Percentiles rank a stretch among this genome's conserved stretches.
Conservation (phyloP, 2,113 vertebrate species). For the Campylomormyrus tamandua region DNA sequence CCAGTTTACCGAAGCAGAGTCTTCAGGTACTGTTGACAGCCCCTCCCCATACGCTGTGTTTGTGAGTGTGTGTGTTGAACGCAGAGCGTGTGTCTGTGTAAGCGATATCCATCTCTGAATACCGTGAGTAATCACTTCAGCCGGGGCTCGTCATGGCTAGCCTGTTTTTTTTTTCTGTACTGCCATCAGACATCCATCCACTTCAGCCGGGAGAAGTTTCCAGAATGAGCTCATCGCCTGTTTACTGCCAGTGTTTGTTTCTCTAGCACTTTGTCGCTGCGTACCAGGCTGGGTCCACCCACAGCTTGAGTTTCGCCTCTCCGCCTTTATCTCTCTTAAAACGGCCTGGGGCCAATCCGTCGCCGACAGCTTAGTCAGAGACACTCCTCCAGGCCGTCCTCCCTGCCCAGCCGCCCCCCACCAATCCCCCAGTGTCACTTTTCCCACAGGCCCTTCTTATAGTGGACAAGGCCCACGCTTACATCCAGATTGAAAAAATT, state of each 20-base stretch:
- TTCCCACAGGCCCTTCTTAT: not conserved
- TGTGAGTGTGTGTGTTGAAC: conserved; percentile 16
- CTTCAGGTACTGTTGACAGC: not conserved
- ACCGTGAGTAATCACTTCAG: conserved; percentile 20
- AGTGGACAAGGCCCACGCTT: not conserved
- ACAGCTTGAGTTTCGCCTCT: not conserved
- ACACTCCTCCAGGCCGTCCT: not conserved
- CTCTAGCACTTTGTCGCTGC: not conserved
- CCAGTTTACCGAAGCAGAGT: not conserved
- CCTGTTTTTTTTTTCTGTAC: conserved; percentile 6
- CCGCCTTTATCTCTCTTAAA: not conserved
- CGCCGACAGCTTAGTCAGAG: not conserved
- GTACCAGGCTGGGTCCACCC: not conserved
- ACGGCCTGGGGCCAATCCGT: not conserved
- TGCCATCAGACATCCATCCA: conserved; percentile 7
- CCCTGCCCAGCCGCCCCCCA: not conserved
- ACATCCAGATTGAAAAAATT: not conserved
- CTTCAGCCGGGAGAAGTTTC: conserved; percentile 8
- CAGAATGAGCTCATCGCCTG: conserved; percentile 14
- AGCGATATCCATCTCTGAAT: conserved; percentile 20
- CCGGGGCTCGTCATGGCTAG: conserved; percentile 6
- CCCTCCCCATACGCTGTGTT: not conserved
- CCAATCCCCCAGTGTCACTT: not conserved
- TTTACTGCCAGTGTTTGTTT: conserved; percentile 16
- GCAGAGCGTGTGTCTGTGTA: not conserved